Evolutionary conservation across 2,797 vertebrate species (phyloP).

Genomic region (Echiichthys vipera): DNA sequence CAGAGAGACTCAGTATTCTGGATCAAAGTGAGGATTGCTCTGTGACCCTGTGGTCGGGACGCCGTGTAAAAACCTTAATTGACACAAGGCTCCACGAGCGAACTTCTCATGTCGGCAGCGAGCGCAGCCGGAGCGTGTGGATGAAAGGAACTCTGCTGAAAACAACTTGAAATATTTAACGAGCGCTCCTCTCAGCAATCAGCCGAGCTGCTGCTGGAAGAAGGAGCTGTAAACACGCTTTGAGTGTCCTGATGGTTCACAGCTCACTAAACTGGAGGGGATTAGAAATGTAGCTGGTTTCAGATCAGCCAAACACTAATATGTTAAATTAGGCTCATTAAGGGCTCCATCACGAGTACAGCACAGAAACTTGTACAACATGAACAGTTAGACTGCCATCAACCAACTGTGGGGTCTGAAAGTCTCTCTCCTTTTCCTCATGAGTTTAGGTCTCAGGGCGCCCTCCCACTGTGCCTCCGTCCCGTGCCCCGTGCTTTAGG

Average conservation of each 20-base stretch:
- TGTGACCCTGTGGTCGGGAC: not conserved
- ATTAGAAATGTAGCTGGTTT: not conserved
- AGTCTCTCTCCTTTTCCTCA: too few species aligned
- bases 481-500: too few species aligned
- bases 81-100: slow-evolving; percentile 1
- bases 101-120: slow-evolving; percentile 13
- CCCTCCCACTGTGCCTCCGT: too few species aligned
- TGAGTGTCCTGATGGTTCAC: slow-evolving; percentile 26
- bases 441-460: too few species aligned
- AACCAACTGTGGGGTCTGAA: too few species aligned
- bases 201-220: not conserved
- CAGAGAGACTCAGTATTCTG: not conserved
- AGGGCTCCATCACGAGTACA: not conserved
- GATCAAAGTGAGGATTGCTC: slow-evolving; percentile 42
- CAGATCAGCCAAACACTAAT: not conserved
- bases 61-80: slow-evolving; percentile 41
- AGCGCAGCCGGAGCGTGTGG: slow-evolving; percentile 4
- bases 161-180: slow-evolving; percentile 70
- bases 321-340: not conserved
- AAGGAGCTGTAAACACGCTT: slow-evolving; percentile 42
- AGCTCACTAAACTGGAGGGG: not conserved
- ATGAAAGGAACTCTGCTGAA: slow-evolving; percentile 53
- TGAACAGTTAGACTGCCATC: too few species aligned
- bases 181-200: slow-evolving; percentile 30
- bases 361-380: too few species aligned